Conservation (phyloP, 2,113 vertebrate species). For the Dromaius novaehollandiae region DNA sequence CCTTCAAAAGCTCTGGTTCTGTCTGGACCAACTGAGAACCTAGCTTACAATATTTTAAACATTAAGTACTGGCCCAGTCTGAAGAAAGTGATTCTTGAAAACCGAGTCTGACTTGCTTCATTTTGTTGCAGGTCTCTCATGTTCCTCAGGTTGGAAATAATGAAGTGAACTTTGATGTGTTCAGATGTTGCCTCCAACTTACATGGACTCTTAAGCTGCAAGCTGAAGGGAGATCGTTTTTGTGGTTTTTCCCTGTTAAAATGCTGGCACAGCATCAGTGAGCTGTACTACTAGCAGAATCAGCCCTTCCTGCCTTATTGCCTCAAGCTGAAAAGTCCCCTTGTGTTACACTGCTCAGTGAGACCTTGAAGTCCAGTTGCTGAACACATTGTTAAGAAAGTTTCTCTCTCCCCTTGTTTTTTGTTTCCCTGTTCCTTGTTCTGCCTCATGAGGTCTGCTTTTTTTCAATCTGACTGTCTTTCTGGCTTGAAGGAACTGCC, state of each 20-base stretch:
- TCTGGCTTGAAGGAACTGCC: neutral
- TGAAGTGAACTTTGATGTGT: neutral
- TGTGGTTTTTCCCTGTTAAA: neutral
- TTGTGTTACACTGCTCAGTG: neutral
- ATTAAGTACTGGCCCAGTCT: neutral
- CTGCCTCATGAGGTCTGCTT: neutral
- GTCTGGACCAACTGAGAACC: neutral
- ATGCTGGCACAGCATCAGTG: neutral
- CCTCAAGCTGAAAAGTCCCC: neutral
- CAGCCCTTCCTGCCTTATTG: neutral
- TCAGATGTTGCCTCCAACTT: neutral
- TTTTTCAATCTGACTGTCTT: rapidly evolving
- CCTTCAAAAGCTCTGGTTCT: neutral
- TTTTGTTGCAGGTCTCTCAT: neutral
- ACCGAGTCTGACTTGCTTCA: neutral
- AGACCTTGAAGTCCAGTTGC: neutral
- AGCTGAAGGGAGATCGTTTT: neutral
- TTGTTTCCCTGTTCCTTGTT: neutral
- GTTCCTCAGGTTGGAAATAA: neutral
- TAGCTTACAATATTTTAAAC: neutral
- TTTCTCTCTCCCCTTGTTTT: neutral
- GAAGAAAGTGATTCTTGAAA: neutral
- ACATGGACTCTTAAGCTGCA: neutral
- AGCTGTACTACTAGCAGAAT: neutral
- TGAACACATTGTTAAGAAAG: neutral